These are phyloP conservation scores for Phoxinus phoxinus DNA, from an alignment of 2,113 vertebrate genomes.

Conservation along the genomic window DNA sequence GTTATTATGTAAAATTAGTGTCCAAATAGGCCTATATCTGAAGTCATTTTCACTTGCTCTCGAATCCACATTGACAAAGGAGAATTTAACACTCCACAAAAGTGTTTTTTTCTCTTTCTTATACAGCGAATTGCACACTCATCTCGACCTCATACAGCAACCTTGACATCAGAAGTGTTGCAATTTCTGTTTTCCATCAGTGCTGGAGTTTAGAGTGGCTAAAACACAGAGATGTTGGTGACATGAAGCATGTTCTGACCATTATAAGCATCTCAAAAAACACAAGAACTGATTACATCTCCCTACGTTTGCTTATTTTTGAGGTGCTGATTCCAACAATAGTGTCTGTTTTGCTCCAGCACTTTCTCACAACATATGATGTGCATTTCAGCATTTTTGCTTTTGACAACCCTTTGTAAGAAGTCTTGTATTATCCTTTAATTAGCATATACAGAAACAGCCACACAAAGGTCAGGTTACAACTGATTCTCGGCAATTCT, in stretches of 20 bases:
- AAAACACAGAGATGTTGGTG: neutral
- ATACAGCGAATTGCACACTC: neutral
- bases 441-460: too few relatives aligned
- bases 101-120: neutral
- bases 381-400: too few relatives aligned
- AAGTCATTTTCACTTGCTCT: neutral
- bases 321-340: too few relatives aligned
- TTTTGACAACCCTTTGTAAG: too few relatives aligned
- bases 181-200: slow-evolving; percentile 21
- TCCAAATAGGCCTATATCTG: neutral
- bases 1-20: neutral
- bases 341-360: too few relatives aligned
- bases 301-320: too few relatives aligned
- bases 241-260: neutral
- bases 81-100: neutral
- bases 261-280: neutral
- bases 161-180: neutral
- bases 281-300: neutral
- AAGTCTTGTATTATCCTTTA: too few relatives aligned
- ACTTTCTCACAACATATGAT: too few relatives aligned
- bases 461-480: too few relatives aligned
- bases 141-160: neutral
- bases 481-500: too few relatives aligned
- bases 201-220: neutral
- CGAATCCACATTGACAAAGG: neutral